Evolutionary conservation across 2,797 vertebrate genomes (phyloP).

Genomic region (Podarcis siculus): DNA sequence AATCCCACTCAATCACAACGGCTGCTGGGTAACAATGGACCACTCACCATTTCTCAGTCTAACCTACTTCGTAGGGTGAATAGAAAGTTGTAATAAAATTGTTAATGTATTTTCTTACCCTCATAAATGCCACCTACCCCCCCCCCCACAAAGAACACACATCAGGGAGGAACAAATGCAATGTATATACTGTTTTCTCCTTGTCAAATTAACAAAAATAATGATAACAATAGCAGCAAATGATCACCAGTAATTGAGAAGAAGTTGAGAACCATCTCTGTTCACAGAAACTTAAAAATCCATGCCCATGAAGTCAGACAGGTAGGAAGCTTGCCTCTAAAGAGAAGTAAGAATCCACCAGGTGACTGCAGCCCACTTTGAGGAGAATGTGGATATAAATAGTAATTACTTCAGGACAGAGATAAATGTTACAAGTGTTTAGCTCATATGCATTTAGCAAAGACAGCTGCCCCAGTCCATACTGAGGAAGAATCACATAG

Average conservation of each 20-base stretch:
- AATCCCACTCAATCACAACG: neutral
- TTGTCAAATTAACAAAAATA: no score
- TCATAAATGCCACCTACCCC: neutral
- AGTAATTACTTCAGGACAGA: neutral
- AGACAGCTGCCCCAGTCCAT: neutral
- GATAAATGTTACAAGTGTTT: neutral
- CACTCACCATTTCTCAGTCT: neutral
- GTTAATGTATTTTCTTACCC: neutral
- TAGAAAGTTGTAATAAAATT: neutral
- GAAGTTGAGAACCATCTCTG: neutral
- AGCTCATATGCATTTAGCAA: neutral
- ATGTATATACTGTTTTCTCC: neutral
- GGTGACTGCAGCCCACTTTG: neutral
- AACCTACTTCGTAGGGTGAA: neutral
- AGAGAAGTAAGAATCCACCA: neutral
- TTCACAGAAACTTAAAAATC: neutral
- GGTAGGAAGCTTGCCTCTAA: neutral
- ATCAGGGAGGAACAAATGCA: neutral
- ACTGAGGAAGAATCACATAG: rapidly evolving
- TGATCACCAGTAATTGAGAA: neutral
- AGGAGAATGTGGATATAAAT: neutral
- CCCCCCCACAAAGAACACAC: neutral
- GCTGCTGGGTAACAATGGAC: neutral
- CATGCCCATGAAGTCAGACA: neutral
- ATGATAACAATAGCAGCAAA: no score